Evolutionary conservation across 2,797 vertebrate species (phyloP), one percentile per base, ranked within the genome.

Genomic region (Enteromius argenteus): DNA sequence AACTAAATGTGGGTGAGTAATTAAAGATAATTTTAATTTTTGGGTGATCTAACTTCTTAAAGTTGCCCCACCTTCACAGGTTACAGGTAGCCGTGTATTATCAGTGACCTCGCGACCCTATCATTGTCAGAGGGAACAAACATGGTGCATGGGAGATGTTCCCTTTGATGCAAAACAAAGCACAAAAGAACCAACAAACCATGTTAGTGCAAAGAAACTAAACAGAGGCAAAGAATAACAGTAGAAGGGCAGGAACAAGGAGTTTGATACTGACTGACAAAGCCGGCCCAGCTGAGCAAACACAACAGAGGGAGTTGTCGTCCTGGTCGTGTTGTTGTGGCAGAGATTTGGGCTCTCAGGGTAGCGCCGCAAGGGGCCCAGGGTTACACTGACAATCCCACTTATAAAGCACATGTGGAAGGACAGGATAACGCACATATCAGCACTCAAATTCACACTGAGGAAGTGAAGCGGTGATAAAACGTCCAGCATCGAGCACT

Each of bases 271-370:
- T 67, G 87, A 51, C 80, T 91, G 91, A 91, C 88, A 92, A 94
- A 95, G 91, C 91, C 85, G 39, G 78, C 30, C 83, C 94, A 96
- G 93, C 95, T 95, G 94, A 93, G 92, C 93, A 94, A 95, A 95
- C 94, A 95, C 44, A 19, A 80, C 81, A 5, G 51, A 86, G 93
- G 94, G 93, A 92, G 93, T 90, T 85, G 92, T 92, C 92, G 90
- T 91, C 86, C 86, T 79, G 84, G 89, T 86, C 76, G 83, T 85
- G 91, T 89, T 94, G 90, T 93, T 92, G 91, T 92, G 91, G 89
- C 90, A 89, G 89, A 90, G 90, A 89, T 90, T 90, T 88, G 88
- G 92, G 91, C 84, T 91, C 73, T 90, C 89, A 89, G 90, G 90
- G 92, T 87, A 93, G 66, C 81, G 79, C 73, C 49, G 83, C 78